Evolutionary conservation across 2,113 vertebrate genomes (phyloP).

Genomic region (Phalacrocorax aristotelis): DNA sequence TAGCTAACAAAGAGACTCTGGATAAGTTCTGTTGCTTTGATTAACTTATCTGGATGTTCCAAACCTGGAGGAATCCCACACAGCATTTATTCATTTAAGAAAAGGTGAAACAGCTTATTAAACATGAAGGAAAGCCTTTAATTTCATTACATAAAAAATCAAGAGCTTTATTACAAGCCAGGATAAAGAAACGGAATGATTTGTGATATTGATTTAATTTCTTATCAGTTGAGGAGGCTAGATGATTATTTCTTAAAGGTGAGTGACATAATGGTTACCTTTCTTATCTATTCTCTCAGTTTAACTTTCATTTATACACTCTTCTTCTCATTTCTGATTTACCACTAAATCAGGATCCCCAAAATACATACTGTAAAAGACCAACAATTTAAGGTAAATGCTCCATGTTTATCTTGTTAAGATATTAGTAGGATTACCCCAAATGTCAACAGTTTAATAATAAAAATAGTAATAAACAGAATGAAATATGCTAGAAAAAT

Average conservation of each 20-base stretch:
- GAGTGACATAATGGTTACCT: background rate
- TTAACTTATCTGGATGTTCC: background rate
- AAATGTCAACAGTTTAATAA: background rate
- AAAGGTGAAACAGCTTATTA: background rate
- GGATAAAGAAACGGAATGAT: background rate
- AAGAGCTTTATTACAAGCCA: background rate
- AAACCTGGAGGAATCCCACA: background rate
- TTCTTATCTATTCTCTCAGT: background rate
- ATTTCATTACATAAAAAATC: background rate
- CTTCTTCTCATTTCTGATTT: background rate
- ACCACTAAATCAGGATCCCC: background rate
- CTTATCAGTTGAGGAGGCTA: background rate
- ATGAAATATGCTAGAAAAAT: background rate
- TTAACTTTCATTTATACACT: background rate
- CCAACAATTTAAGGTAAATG: background rate
- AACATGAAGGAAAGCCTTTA: background rate
- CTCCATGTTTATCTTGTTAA: background rate
- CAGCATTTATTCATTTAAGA: background rate
- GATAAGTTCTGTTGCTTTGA: background rate
- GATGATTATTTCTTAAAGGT: background rate
- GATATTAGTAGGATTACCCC: background rate
- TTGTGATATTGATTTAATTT: background rate
- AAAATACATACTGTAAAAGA: background rate
- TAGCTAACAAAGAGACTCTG: background rate
- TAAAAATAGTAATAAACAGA: background rate